Conservation (phyloP, 1,140 invertebrate species). For the Danaus plexippus region DNA sequence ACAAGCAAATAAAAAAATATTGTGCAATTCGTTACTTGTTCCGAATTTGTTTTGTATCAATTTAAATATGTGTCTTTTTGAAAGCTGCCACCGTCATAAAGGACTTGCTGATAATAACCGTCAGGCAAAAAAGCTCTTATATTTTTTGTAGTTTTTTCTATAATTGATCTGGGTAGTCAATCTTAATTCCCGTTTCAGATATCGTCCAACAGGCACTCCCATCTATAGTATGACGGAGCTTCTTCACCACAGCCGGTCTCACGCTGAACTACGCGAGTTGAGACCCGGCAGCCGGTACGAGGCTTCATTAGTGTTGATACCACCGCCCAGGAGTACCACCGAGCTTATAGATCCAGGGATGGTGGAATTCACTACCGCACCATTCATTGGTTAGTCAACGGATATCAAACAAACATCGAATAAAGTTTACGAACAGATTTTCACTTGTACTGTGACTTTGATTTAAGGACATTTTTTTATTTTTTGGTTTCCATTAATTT, state of each 20-base stretch:
- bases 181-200: constrained; percentile 34
- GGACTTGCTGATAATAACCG: neutral
- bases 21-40: too few species aligned
- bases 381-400: constrained; percentile 43
- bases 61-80: too few species aligned
- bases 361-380: constrained; percentile 50
- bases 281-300: constrained; percentile 45
- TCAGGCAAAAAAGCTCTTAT: too few species aligned
- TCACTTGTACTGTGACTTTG: too few species aligned
- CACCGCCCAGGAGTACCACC: constrained; percentile 37
- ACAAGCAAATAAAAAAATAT: too few species aligned
- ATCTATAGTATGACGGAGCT: constrained; percentile 65
- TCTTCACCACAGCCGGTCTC: constrained; percentile 51
- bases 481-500: too few species aligned
- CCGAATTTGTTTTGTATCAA: too few species aligned
- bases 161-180: neutral
- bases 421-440: too few species aligned
- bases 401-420: too few species aligned
- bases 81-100: too few species aligned
- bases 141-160: neutral
- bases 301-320: constrained; percentile 50
- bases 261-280: constrained; percentile 44
- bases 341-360: constrained; percentile 43
- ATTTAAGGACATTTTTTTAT: too few species aligned
- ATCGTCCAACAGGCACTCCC: constrained; percentile 56